A percentile compares a stretch with the other conserved stretches of the same genome.
phyloP scores from a whole-genome alignment of 2,113 vertebrate species.

The Marmota monax region DNA sequence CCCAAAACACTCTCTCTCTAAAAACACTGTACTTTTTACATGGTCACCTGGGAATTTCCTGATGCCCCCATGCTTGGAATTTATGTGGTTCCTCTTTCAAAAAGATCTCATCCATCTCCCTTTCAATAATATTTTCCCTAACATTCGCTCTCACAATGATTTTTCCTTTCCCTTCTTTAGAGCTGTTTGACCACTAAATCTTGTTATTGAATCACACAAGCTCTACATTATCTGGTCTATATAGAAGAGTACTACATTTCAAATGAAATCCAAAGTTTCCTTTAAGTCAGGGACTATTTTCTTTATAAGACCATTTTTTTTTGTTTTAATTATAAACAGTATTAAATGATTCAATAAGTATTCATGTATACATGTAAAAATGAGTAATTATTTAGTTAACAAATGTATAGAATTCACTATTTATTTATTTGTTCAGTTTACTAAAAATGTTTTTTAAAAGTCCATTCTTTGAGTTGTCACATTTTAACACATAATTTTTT shows the following conservation, averaged over 20 bases:
- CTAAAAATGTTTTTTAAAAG: background rate
- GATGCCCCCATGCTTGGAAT: background rate
- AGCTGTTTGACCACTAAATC: background rate
- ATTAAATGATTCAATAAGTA: background rate
- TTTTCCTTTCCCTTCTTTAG: background rate
- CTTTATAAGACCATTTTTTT: background rate
- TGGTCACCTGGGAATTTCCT: background rate
- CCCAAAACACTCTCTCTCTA: background rate
- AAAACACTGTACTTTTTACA: background rate
- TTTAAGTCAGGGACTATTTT: background rate
- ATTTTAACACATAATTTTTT: background rate
- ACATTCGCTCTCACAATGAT: background rate
- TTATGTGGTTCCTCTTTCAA: background rate
- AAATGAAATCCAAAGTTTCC: background rate
- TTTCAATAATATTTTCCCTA: background rate
- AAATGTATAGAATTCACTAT: background rate
- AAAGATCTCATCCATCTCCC: background rate
- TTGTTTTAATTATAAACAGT: background rate
- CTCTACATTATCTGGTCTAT: background rate
- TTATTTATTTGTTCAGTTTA: background rate
- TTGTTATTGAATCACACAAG: background rate
- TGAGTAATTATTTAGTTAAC: conserved; percentile 22
- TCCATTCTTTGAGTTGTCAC: background rate
- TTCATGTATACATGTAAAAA: background rate
- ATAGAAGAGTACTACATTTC: background rate